These are phyloP conservation scores for Drosophila prolongata DNA, from an alignment of 2,888 invertebrate species.

Conservation along the genomic window DNA sequence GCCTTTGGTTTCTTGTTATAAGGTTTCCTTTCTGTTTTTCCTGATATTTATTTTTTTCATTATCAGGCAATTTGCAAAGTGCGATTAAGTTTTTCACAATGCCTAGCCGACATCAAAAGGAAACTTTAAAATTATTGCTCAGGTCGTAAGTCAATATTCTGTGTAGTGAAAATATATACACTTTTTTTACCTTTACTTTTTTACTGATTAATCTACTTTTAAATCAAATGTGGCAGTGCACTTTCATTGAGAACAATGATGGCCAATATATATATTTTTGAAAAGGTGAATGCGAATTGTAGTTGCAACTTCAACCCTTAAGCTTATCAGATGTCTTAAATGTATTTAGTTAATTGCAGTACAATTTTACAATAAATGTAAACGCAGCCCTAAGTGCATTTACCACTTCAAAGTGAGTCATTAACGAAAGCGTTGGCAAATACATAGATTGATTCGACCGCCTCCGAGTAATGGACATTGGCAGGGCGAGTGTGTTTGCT, in stretches of 20 bases:
- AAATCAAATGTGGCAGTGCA: too few species aligned
- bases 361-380: conserved; percentile 5
- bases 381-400: conserved; percentile 22
- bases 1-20: conserved; percentile 60
- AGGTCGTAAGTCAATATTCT: background rate
- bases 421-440: conserved; percentile 44
- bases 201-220: too few species aligned
- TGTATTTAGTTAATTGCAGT: conserved; percentile 22
- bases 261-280: too few species aligned
- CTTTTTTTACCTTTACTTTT: too few species aligned
- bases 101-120: conserved; percentile 44
- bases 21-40: conserved; percentile 41
- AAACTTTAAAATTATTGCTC: conserved; percentile 30
- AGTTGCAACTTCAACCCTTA: too few species aligned
- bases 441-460: conserved; percentile 25
- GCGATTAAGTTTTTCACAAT: conserved; percentile 68
- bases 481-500: conserved; percentile 55
- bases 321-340: background rate
- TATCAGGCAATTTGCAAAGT: conserved; percentile 77
- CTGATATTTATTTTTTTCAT: conserved; percentile 53
- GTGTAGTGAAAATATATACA: too few species aligned
- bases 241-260: too few species aligned
- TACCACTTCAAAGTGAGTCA: conserved; percentile 44
- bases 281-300: too few species aligned
- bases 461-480: conserved; percentile 22